Evolutionary conservation across 2,113 vertebrate species (phyloP), one percentile per base, ranked within the genome.

Genomic region (Brachyistius frenatus): DNA sequence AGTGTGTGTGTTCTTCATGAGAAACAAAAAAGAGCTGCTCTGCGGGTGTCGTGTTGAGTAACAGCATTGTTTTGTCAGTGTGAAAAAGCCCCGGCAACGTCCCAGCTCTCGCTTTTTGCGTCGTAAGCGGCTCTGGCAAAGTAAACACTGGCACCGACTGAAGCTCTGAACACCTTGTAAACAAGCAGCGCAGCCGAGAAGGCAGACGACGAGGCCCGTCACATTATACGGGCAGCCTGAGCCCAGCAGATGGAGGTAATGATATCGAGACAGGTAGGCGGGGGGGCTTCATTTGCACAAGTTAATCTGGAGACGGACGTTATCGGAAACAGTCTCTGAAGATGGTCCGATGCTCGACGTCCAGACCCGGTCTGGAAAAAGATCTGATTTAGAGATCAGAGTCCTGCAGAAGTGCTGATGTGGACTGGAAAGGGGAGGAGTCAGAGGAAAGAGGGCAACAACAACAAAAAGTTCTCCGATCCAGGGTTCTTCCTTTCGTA

Each of bases 131-230:
- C 75, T 69, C 73, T 55, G 66, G 62, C 75, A 66, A 23, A 66
- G 70, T 81, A 81, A 81, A 89, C 76, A 62, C 76, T 76, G 79
- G 87, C 83, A 87, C 69, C 74, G 58, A 44, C 58, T 32, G 76
- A 53, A 63, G 86, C 76, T 58, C 68, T 83, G 47, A 86, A 83
- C 85, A 79, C 88, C 88, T 90, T 80, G 87, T 88, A 83, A 89
- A 86, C 76, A 83, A 23, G 53, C 67, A n/a, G 77, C 33, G 2
- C 31, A 5, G 73, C 79, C 61, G 37, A 55, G 76, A 78, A 31
- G 33, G 73, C 66, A 9, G 66, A 35, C 13, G 58, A 49, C 32
- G 60, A 77, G 74, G 37, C 50, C 54, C 65, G 85, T 83, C 80
- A 67, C 60, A 66, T 80, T 72, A 50, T 54, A 76, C 68, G 54